phyloP scores from a whole-genome alignment of 2,113 vertebrate genomes.

The Genyomyrus donnyi region DNA sequence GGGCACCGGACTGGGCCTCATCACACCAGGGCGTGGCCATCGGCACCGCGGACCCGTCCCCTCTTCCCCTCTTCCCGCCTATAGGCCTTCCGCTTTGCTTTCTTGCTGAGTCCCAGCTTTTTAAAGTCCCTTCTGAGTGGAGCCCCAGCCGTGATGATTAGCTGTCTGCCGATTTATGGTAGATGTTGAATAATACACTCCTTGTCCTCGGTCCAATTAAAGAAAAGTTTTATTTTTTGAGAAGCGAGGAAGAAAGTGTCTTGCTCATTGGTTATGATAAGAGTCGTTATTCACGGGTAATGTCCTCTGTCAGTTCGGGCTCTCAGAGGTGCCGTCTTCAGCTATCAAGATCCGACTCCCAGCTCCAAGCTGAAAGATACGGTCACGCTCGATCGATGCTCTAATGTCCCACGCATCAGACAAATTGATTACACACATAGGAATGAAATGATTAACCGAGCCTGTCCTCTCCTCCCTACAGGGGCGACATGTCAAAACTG shows the following conservation, averaged over 20 bases:
- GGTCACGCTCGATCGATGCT: not conserved
- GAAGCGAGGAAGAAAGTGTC: not conserved
- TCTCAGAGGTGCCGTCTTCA: not conserved
- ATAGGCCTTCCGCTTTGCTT: not conserved
- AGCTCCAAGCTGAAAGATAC: not conserved
- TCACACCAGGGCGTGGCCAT: not conserved
- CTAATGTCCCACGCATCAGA: not conserved
- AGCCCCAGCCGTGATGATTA: not conserved
- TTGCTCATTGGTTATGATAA: not conserved
- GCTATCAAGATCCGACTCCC: not conserved
- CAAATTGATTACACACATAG: not conserved
- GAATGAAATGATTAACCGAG: constrained; percentile 8
- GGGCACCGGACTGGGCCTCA: not conserved
- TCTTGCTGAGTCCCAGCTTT: not conserved
- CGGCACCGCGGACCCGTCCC: not conserved
- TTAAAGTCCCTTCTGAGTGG: not conserved
- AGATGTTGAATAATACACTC: not conserved
- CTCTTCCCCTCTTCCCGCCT: not conserved
- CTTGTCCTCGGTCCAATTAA: not conserved
- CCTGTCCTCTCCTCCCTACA: constrained; percentile 48
- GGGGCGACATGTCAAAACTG: constrained; percentile 98
- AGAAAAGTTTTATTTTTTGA: not conserved
- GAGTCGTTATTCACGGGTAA: not conserved
- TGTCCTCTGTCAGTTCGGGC: not conserved
- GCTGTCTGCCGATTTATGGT: not conserved